Conservation (phyloP, 1,140 invertebrate species). For the Lepidotrigona ventralis region DNA sequence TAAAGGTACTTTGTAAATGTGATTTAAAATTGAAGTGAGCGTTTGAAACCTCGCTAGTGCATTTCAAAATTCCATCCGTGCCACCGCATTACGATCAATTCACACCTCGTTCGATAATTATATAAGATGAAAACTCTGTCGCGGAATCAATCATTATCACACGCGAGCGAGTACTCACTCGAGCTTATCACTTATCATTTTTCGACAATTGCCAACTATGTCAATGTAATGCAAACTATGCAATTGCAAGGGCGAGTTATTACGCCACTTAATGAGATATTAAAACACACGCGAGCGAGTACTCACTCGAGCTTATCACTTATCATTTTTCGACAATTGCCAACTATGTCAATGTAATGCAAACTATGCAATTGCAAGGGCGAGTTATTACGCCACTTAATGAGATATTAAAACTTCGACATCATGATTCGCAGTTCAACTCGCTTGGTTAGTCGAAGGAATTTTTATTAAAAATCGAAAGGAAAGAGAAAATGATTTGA, state of each 20-base stretch:
- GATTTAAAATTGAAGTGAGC: not conserved
- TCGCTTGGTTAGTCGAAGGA: too few species aligned
- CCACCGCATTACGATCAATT: slow-evolving; percentile 34
- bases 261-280: too few species aligned
- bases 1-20: not conserved
- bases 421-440: too few species aligned
- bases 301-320: not conserved
- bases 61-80: slow-evolving; percentile 7
- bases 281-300: not conserved
- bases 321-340: not conserved
- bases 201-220: not conserved
- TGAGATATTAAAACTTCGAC: not conserved
- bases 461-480: too few species aligned
- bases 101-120: slow-evolving; percentile 23
- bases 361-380: not conserved
- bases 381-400: too few species aligned
- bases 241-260: too few species aligned
- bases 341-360: too few species aligned
- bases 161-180: not conserved
- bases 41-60: slow-evolving; percentile 18
- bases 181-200: not conserved
- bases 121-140: slow-evolving; percentile 8
- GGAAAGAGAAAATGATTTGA: too few species aligned
- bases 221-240: too few species aligned
- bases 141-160: not conserved